Percentiles rank a stretch among this genome's conserved stretches.
Evolutionary conservation across 2,113 vertebrate genomes (phyloP).

Genomic region (Nestor notabilis): DNA sequence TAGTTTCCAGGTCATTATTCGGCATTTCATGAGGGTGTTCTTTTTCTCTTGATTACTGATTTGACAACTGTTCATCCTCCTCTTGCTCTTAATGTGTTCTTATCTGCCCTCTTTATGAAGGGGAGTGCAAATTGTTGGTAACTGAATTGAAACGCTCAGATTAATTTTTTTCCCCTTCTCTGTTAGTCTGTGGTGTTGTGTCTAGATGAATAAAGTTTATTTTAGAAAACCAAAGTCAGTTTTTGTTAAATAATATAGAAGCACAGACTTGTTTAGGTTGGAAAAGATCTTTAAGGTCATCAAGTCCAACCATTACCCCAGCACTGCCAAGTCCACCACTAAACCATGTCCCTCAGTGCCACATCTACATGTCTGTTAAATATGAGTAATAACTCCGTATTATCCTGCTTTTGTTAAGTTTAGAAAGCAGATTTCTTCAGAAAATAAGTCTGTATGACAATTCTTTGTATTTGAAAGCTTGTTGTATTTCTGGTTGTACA

Average conservation of each 20-base stretch:
- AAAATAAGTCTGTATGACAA: not conserved
- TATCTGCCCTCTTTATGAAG: not conserved
- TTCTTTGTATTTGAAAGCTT: not conserved
- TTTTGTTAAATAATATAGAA: not conserved
- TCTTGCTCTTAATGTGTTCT: slow-evolving; percentile 17
- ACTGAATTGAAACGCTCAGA: not conserved
- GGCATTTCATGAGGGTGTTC: not conserved
- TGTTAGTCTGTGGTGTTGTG: not conserved
- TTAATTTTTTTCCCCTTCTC: not conserved
- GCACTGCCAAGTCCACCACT: not conserved
- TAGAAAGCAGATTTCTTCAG: not conserved
- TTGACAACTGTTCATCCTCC: slow-evolving; percentile 41
- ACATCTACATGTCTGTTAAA: not conserved
- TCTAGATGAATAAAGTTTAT: not conserved
- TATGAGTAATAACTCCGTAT: not conserved
- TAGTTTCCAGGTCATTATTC: slow-evolving; percentile 16
- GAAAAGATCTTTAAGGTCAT: not conserved
- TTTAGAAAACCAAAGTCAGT: not conserved
- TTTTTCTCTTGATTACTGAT: slow-evolving; percentile 54
- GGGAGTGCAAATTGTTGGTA: not conserved
- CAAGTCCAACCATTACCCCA: not conserved
- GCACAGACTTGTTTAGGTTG: not conserved
- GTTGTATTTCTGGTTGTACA: not conserved
- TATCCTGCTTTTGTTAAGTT: not conserved
- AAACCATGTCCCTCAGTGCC: not conserved